A percentile compares a stretch with the other conserved stretches of the same genome.
phyloP scores from a whole-genome alignment of 1,140 invertebrate genomes.

The Sesamia nonagrioides region DNA sequence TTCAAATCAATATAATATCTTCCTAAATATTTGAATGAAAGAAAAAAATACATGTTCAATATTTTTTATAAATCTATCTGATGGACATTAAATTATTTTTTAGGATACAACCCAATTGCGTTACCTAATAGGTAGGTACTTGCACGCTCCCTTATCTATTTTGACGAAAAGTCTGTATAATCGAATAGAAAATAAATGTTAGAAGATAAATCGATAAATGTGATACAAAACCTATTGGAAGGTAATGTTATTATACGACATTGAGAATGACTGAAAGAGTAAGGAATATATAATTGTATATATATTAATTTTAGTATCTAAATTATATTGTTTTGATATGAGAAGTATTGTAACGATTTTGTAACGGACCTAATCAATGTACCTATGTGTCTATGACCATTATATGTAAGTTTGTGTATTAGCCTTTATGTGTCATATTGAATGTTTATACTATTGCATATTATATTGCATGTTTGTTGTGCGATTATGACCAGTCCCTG shows the following conservation, averaged over 20 bases:
- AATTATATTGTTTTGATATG: conserved; percentile 26
- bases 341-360: conserved; percentile 16
- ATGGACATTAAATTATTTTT: too few species aligned
- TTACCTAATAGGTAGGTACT: too few species aligned
- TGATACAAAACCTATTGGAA: conserved; percentile 3
- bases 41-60: too few species aligned
- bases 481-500: background rate
- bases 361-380: conserved; percentile 29
- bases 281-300: conserved; percentile 10
- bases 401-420: background rate
- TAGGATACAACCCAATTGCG: too few species aligned
- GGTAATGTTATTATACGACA: conserved; percentile 22
- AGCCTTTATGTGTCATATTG: background rate
- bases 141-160: background rate
- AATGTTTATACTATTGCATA: background rate
- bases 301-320: conserved; percentile 19
- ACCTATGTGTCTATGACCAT: background rate
- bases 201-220: conserved; percentile 13
- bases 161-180: conserved; percentile 24
- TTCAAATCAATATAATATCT: too few species aligned
- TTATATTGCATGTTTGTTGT: background rate
- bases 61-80: too few species aligned
- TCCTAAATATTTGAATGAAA: too few species aligned
- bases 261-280: conserved; percentile 29
- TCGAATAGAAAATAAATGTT: background rate